phyloP scores from a whole-genome alignment of 2,888 invertebrate genomes.

The Drosophila fungiperda region DNA sequence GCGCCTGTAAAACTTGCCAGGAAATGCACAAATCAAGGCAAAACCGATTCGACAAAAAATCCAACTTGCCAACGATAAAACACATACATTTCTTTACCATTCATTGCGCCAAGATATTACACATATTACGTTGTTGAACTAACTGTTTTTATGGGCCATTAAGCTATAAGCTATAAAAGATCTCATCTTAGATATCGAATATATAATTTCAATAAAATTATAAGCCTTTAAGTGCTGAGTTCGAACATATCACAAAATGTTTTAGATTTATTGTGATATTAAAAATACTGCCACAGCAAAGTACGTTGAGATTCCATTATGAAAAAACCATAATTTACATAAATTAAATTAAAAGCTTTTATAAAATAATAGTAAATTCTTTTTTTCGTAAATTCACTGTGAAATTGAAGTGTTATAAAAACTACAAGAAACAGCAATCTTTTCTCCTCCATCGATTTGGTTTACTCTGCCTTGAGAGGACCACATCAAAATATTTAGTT shows the following conservation, averaged over 20 bases:
- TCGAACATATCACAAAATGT: no score
- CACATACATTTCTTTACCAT: conserved; percentile 7
- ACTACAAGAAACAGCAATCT: neutral
- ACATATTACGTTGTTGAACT: neutral
- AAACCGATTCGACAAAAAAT: conserved; percentile 21
- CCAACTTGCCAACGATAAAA: conserved; percentile 9
- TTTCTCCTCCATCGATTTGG: neutral
- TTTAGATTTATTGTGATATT: neutral
- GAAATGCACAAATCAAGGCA: conserved; percentile 59
- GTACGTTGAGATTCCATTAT: neutral
- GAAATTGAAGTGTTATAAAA: neutral
- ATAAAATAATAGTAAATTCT: neutral
- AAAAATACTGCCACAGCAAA: neutral
- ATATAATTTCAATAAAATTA: neutral
- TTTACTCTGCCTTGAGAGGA: neutral
- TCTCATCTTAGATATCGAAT: neutral
- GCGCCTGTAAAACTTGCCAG: conserved; percentile 64
- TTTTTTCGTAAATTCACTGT: neutral
- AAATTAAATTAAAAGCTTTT: neutral
- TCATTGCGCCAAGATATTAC: conserved; percentile 4
- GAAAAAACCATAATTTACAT: neutral
- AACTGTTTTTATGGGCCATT: neutral
- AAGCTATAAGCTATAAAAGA: neutral
- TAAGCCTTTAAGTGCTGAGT: neutral
- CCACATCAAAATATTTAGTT: neutral